phyloP scores from a whole-genome alignment of 1,140 invertebrate genomes.

The Phortica variegata region DNA sequence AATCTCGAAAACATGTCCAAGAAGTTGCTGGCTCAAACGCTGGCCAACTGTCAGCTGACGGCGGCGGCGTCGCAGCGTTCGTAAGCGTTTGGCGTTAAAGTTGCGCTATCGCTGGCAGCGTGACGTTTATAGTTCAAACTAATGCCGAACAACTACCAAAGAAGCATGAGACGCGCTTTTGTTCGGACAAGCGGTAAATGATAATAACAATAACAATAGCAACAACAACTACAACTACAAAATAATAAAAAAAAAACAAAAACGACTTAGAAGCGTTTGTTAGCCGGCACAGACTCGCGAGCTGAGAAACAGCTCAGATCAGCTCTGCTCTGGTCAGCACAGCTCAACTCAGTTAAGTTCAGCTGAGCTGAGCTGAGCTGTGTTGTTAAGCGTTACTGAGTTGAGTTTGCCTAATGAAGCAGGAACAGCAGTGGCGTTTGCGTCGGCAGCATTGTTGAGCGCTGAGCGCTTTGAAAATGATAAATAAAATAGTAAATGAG shows the following conservation, averaged over 20 bases:
- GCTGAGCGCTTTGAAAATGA: slow-evolving; percentile 18
- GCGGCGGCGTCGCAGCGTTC: slow-evolving; percentile 5
- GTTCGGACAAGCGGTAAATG: slow-evolving; percentile 41
- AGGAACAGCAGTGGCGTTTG: not conserved
- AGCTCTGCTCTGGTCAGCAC: no score
- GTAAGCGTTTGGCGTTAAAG: slow-evolving; percentile 31
- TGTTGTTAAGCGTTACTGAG: no score
- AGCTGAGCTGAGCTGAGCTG: no score
- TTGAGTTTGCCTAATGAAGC: slow-evolving; percentile 11
- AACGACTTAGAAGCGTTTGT: no score
- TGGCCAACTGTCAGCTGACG: slow-evolving; percentile 4
- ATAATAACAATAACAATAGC: no score
- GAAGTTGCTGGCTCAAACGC: slow-evolving; percentile 50
- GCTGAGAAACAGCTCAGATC: no score
- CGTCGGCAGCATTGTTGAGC: no score
- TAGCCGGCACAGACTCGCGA: no score
- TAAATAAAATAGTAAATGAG: slow-evolving; percentile 11
- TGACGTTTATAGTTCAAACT: slow-evolving; percentile 21
- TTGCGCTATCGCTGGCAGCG: slow-evolving; percentile 45
- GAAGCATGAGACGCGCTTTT: slow-evolving; percentile 14
- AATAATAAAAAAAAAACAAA: no score
- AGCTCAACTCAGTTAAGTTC: no score
- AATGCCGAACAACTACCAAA: no score
- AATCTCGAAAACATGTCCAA: slow-evolving; percentile 56
- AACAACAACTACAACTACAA: no score